Conservation (phyloP, 2,888 invertebrate genomes). For the Seladonia tumulorum region DNA sequence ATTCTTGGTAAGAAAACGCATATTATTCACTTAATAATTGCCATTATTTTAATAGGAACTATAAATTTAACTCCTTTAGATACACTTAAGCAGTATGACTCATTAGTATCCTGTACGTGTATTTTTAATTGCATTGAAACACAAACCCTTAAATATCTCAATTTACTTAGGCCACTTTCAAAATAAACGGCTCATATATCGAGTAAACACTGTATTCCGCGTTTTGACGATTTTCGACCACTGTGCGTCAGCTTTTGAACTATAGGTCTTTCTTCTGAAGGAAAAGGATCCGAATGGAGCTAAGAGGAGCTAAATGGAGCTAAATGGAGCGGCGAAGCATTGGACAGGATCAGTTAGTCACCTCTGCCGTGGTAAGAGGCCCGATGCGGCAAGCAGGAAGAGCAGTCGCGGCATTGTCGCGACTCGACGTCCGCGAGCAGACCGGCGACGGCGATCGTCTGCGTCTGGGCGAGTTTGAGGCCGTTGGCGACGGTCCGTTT, state of each 20-base stretch:
- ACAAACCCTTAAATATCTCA: too few species aligned
- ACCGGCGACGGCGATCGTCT: slow-evolving; percentile 90
- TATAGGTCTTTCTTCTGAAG: neutral
- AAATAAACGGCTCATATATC: too few species aligned
- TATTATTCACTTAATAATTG: too few species aligned
- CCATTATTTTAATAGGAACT: too few species aligned
- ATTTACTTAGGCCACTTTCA: too few species aligned
- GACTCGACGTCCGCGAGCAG: slow-evolving; percentile 86
- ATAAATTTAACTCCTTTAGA: too few species aligned
- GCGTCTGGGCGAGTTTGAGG: slow-evolving; percentile 89
- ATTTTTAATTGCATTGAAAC: too few species aligned
- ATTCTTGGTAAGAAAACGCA: too few species aligned
- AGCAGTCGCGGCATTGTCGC: slow-evolving; percentile 85
- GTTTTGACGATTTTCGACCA: neutral
- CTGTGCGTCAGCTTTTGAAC: neutral
- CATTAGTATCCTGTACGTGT: too few species aligned
- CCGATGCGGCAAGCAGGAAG: slow-evolving; percentile 85
- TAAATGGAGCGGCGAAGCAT: slow-evolving; percentile 14
- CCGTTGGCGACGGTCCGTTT: slow-evolving; percentile 87
- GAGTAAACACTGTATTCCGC: too few species aligned
- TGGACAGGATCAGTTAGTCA: slow-evolving; percentile 80
- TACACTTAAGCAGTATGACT: too few species aligned
- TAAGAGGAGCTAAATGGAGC: neutral
- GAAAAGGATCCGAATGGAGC: neutral
- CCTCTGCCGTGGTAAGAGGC: slow-evolving; percentile 89